A percentile compares a stretch with the other conserved stretches of the same genome.
These are phyloP conservation scores for Campoletis sonorensis DNA, from an alignment of 1,140 invertebrate species.

Conservation along the genomic window DNA sequence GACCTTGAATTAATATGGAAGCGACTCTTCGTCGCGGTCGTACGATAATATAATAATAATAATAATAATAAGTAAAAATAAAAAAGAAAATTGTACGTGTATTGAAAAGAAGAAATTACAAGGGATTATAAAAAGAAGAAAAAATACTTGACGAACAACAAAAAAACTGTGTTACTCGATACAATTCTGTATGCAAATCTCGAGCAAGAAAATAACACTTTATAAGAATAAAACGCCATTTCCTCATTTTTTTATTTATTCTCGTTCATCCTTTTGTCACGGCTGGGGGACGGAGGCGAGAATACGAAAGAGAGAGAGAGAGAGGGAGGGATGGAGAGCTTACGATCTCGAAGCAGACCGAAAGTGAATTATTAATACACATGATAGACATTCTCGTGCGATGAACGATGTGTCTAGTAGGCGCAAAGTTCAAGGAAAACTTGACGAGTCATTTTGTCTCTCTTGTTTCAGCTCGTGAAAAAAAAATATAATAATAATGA, in stretches of 20 bases:
- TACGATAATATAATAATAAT: too few species aligned
- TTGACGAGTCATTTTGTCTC: constrained; percentile 50
- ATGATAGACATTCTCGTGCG: constrained; percentile 49
- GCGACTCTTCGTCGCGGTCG: too few species aligned
- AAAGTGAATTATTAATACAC: constrained; percentile 65
- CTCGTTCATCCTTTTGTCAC: background rate
- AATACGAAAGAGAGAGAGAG: too few species aligned
- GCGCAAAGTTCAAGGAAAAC: constrained; percentile 72
- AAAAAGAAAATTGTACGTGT: too few species aligned
- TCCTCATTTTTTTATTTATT: background rate
- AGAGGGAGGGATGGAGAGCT: background rate
- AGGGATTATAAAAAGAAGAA: background rate
- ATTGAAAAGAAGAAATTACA: too few species aligned
- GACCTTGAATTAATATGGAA: too few species aligned
- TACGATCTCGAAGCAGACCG: constrained; percentile 47
- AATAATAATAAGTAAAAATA: too few species aligned
- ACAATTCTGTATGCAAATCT: background rate
- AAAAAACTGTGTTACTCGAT: too few species aligned
- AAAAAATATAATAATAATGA: background rate
- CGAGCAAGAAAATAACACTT: background rate
- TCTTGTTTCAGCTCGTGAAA: background rate
- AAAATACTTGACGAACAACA: background rate
- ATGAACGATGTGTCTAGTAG: constrained; percentile 39
- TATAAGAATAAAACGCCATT: background rate
- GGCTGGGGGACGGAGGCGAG: background rate